Percentiles rank a stretch among this genome's conserved stretches.
Evolutionary conservation across 2,888 invertebrate species (phyloP).

Genomic region (Lasioglossum zephyrum): DNA sequence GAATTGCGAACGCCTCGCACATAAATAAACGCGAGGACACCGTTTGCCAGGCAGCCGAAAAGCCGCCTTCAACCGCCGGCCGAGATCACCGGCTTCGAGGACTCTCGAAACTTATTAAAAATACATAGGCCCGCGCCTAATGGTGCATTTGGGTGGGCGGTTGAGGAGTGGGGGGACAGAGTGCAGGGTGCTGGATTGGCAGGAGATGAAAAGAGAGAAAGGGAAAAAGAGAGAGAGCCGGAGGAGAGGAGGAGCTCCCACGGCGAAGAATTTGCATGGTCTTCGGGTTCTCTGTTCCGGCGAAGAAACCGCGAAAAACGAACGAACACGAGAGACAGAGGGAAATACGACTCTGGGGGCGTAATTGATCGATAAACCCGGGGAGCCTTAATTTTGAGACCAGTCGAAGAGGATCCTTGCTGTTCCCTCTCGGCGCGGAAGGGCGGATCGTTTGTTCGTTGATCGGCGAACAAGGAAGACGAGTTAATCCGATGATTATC

Average conservation of each 20-base stretch:
- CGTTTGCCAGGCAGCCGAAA: constrained; percentile 77
- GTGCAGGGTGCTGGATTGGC: constrained; percentile 60
- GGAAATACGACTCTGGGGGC: not conserved
- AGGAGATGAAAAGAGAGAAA: constrained; percentile 61
- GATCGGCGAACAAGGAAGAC: constrained; percentile 28
- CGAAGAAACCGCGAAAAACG: not conserved
- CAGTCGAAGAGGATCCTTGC: not conserved
- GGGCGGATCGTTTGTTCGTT: constrained; percentile 28
- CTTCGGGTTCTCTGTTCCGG: constrained; percentile 30
- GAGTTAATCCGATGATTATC: constrained; percentile 64
- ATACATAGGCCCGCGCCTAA: constrained; percentile 79
- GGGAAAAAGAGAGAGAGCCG: constrained; percentile 9
- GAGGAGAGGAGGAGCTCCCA: constrained; percentile 50
- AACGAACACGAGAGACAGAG: too few relatives aligned
- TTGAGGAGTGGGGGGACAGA: constrained; percentile 39
- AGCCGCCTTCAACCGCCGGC: constrained; percentile 77
- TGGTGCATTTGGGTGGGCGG: constrained; percentile 75
- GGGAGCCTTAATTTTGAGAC: not conserved
- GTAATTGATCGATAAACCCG: constrained; percentile 5
- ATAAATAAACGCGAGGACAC: constrained; percentile 81
- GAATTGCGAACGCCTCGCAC: constrained; percentile 75
- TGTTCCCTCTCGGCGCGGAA: not conserved
- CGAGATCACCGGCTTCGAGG: constrained; percentile 72
- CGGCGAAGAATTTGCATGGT: constrained; percentile 70
- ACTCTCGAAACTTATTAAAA: constrained; percentile 81